These are phyloP conservation scores for Orius insidiosus DNA, from an alignment of 1,140 invertebrate genomes.

Conservation along the genomic window DNA sequence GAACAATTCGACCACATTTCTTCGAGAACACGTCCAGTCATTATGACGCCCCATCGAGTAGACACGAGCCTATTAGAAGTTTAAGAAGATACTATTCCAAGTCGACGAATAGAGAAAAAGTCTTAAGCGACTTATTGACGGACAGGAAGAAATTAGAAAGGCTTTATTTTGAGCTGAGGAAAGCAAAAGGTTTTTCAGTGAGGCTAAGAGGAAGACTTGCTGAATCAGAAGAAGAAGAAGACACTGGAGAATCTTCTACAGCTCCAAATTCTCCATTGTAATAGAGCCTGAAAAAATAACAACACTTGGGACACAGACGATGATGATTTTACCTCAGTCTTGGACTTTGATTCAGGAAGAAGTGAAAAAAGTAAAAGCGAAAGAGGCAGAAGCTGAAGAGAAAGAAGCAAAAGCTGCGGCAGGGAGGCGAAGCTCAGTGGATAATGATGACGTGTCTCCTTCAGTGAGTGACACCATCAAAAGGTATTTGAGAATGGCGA, in stretches of 20 bases:
- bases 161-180: slow-evolving; percentile 49
- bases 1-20: slow-evolving; percentile 36
- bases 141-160: slow-evolving; percentile 51
- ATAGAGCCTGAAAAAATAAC: slow-evolving; percentile 29
- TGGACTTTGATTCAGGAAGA: slow-evolving; percentile 32
- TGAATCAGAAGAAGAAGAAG: slow-evolving; percentile 8
- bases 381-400: slow-evolving; percentile 15
- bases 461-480: slow-evolving; percentile 74
- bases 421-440: slow-evolving; percentile 47
- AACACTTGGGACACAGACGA: slow-evolving; percentile 37
- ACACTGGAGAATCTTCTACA: slow-evolving; percentile 8
- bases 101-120: slow-evolving; percentile 41
- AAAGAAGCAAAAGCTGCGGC: slow-evolving; percentile 27
- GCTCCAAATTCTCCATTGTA: slow-evolving; percentile 36
- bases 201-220: slow-evolving; percentile 1
- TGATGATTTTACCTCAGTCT: slow-evolving; percentile 34
- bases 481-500: slow-evolving; percentile 61
- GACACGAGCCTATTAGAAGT: slow-evolving; percentile 44
- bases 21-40: slow-evolving; percentile 20
- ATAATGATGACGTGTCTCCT: slow-evolving; percentile 66
- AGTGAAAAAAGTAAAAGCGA: slow-evolving; percentile 23
- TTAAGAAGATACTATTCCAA: slow-evolving; percentile 45
- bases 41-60: slow-evolving; percentile 32
- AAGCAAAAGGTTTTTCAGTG: slow-evolving; percentile 39
- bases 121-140: slow-evolving; percentile 49